phyloP scores from a whole-genome alignment of 2,797 vertebrate genomes.

The Capromys pilorides region DNA sequence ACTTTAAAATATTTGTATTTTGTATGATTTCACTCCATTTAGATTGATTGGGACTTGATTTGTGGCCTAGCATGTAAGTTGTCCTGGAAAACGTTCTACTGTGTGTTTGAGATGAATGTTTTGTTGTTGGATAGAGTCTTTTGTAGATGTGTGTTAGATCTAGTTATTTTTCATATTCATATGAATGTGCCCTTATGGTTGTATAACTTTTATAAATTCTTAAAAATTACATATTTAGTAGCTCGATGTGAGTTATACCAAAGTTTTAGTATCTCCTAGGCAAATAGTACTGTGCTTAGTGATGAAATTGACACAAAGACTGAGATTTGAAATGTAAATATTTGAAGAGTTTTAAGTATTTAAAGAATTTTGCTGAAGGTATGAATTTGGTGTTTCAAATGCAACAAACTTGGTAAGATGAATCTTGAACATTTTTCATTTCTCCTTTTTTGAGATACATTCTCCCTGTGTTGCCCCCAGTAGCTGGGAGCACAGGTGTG shows the following conservation, averaged over 20 bases:
- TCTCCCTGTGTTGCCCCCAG: background rate
- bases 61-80: background rate
- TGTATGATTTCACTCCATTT: background rate
- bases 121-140: background rate
- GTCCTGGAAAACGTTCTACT: background rate
- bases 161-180: background rate
- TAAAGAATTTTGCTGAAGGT: constrained; percentile 2
- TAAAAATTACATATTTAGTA: background rate
- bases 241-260: background rate
- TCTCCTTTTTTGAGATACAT: background rate
- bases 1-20: background rate
- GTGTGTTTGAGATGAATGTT: background rate
- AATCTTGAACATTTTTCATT: background rate
- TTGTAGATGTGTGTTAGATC: background rate
- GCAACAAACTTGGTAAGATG: background rate
- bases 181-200: background rate
- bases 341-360: background rate
- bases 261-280: background rate
- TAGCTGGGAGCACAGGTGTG: background rate
- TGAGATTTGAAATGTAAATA: background rate
- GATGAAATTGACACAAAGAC: background rate
- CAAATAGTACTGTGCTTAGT: background rate
- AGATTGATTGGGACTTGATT: background rate
- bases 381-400: background rate
- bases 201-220: constrained; percentile 41